Evolutionary conservation across 2,888 invertebrate genomes (phyloP).

Genomic region (Cephus pulcher): DNA sequence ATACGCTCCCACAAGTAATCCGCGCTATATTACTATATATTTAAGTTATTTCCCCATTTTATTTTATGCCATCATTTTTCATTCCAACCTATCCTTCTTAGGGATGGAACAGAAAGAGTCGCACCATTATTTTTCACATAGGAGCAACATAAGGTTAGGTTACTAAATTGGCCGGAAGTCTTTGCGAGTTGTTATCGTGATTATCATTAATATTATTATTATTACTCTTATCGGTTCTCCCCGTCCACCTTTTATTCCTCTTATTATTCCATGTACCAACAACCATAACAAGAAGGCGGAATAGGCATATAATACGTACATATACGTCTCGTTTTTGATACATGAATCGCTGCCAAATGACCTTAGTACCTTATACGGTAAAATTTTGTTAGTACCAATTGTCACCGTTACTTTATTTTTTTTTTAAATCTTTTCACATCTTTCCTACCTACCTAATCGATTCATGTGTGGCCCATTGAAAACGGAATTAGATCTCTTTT

Average conservation of each 20-base stretch:
- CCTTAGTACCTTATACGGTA: neutral
- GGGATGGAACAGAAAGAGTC: slow-evolving; percentile 32
- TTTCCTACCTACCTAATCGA: neutral
- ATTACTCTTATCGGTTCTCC: neutral
- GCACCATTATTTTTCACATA: neutral
- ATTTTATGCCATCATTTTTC: neutral
- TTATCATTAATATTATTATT: neutral
- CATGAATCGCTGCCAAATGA: neutral
- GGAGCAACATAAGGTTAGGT: neutral
- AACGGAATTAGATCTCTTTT: neutral
- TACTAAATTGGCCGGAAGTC: neutral
- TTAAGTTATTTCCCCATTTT: slow-evolving; percentile 34
- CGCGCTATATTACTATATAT: slow-evolving; percentile 50
- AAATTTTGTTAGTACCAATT: neutral
- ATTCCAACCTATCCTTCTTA: slow-evolving; percentile 6
- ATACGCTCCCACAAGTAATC: slow-evolving; percentile 58
- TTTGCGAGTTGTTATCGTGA: neutral
- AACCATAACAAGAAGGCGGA: neutral
- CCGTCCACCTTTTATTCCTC: neutral
- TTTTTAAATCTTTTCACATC: neutral
- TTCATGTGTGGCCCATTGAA: neutral
- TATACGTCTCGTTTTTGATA: neutral
- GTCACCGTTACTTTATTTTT: neutral
- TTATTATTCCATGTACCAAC: neutral
- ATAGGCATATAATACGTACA: neutral